phyloP scores from a whole-genome alignment of 2,888 invertebrate genomes.

The Chydorus sphaericus region DNA sequence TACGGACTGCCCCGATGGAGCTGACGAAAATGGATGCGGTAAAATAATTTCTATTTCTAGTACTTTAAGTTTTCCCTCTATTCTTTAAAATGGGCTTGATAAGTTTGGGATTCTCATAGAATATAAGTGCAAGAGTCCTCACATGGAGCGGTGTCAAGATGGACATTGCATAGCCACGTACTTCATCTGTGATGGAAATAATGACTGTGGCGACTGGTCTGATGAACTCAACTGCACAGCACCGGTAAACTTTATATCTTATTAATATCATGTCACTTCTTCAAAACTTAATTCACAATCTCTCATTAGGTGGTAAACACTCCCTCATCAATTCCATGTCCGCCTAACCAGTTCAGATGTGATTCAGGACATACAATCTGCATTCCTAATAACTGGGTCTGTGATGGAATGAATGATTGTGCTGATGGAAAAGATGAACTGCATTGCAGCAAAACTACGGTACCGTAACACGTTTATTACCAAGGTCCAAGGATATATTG shows the following conservation, averaged over 20 bases:
- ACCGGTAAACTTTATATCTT: background rate
- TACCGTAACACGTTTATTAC: background rate
- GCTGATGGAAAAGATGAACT: conserved; percentile 31
- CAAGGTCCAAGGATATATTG: no score
- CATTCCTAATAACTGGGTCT: conserved; percentile 28
- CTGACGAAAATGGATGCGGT: conserved; percentile 34
- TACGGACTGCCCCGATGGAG: conserved; percentile 34
- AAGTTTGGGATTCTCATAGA: background rate
- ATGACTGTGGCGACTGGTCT: conserved; percentile 17
- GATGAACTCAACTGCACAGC: conserved; percentile 15
- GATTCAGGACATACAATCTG: conserved; percentile 23
- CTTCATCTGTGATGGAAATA: conserved; percentile 17
- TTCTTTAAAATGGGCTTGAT: background rate
- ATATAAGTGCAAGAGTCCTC: conserved; percentile 9
- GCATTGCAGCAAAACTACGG: conserved; percentile 1
- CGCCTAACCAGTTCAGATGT: conserved; percentile 5
- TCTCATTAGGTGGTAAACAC: background rate
- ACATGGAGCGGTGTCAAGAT: conserved; percentile 17
- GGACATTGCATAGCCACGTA: conserved; percentile 16
- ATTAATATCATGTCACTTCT: background rate
- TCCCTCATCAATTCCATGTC: background rate
- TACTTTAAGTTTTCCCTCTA: background rate
- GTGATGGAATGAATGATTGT: conserved; percentile 30
- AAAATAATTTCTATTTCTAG: conserved; percentile 20
- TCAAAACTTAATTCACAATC: background rate